Evolutionary conservation across 2,113 vertebrate genomes (phyloP).

Genomic region (Triplophysa siluroides): DNA sequence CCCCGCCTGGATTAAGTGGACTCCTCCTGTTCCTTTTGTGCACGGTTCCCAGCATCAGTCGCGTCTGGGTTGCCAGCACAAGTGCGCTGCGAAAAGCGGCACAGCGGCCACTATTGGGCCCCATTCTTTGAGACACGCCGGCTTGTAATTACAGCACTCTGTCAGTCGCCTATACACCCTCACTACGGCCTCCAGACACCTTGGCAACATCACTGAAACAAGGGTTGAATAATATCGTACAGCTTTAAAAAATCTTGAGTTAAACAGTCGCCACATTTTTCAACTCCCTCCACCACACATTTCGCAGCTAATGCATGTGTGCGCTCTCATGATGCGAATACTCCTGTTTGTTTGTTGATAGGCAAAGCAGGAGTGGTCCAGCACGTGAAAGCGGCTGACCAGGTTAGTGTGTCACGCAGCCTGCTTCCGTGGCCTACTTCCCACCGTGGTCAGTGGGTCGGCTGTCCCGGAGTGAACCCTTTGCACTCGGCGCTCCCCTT

Average conservation of each 20-base stretch:
- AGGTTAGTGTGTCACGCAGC: slow-evolving; percentile 43
- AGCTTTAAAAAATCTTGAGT: slow-evolving; percentile 26
- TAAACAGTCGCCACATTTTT: slow-evolving; percentile 23
- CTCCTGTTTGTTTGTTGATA: slow-evolving; percentile 37
- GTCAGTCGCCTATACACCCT: slow-evolving; percentile 41
- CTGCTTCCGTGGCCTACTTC: slow-evolving; percentile 43
- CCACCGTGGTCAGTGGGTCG: slow-evolving; percentile 45
- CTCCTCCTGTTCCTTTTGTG: slow-evolving; percentile 71
- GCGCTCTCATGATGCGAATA: slow-evolving; percentile 21
- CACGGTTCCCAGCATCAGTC: slow-evolving; percentile 63
- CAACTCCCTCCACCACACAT: not conserved
- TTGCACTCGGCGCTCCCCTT: slow-evolving; percentile 35
- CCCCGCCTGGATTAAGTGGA: slow-evolving; percentile 70
- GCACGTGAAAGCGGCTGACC: slow-evolving; percentile 1
- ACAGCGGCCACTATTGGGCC: slow-evolving; percentile 34
- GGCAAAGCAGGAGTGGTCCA: not conserved
- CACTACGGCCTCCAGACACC: slow-evolving; percentile 40
- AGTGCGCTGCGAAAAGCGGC: slow-evolving; percentile 43
- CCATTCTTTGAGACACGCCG: slow-evolving; percentile 43
- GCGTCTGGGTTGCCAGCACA: slow-evolving; percentile 45
- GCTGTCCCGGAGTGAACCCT: slow-evolving; percentile 50
- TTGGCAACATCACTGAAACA: slow-evolving; percentile 35
- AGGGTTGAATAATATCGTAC: slow-evolving; percentile 27
- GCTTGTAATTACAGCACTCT: slow-evolving; percentile 47
- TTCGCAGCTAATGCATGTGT: not conserved